These are phyloP conservation scores for Saiga tatarica DNA, from an alignment of 2,113 vertebrate species.

Conservation along the genomic window DNA sequence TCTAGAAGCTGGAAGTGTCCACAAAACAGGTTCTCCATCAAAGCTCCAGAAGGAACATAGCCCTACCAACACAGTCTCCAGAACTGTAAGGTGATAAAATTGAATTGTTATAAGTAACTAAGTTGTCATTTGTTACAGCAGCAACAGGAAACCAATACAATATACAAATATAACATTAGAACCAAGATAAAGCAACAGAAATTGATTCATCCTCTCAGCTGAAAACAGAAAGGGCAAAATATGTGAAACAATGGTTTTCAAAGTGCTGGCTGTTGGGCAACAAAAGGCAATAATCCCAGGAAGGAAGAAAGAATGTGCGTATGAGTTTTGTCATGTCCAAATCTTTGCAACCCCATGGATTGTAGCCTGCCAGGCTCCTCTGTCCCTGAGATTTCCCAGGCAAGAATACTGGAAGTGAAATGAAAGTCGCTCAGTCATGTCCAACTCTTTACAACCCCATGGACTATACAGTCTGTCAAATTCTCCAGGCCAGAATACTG, in stretches of 20 bases:
- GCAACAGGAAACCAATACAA: background rate
- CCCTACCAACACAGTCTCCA: background rate
- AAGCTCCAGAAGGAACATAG: background rate
- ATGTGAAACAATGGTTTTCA: background rate
- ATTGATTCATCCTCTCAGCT: background rate
- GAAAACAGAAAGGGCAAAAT: background rate
- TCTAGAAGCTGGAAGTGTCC: background rate
- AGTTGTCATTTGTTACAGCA: background rate
- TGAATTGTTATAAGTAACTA: background rate
- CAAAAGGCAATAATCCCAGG: background rate
- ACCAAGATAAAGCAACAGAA: background rate
- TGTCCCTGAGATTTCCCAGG: background rate
- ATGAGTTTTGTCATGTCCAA: background rate
- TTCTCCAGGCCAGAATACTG: background rate
- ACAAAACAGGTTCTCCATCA: background rate
- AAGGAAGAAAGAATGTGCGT: background rate
- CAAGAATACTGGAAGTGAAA: background rate
- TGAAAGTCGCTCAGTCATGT: background rate
- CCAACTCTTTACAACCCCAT: background rate
- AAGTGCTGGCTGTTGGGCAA: background rate
- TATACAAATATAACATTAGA: background rate
- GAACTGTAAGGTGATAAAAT: background rate
- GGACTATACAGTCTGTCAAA: background rate
- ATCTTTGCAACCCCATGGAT: background rate
- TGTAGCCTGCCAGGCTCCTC: background rate